Base-by-base conservation (phyloP, 2,113 vertebrate genomes). In the Paramormyrops kingsleyae region DNA sequence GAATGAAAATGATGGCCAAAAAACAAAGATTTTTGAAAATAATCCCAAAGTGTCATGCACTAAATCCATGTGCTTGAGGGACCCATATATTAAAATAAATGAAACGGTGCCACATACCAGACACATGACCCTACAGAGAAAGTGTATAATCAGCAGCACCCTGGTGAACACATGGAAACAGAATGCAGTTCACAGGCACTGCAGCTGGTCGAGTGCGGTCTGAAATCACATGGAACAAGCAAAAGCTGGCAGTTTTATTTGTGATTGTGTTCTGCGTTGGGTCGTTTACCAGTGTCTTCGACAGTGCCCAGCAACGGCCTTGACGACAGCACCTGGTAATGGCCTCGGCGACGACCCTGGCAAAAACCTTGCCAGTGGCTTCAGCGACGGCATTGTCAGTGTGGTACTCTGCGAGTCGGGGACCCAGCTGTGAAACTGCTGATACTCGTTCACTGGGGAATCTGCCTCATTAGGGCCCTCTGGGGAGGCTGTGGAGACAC, bases 391-490 rank as follows among this genome's bases (percentile, higher is more conserved):
- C 44, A 39, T n/a, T 7, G 46, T 47, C 39, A n/a, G 83, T 12
- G 27, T 35, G 17, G 2, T 31, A 27, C 50, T 31, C n/a, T 10
- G 6, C 4, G 31, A 87, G n/a, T 24, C 15, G 31, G 47, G 49
- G 24, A 3, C 84, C 49, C 84, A 53, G 85, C 85, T 87, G 85
- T 47, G 85, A 87, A 52, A 50, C 46, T 49, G 24, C n/a, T n/a
- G 27, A 56, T 24, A 13, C 53, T 17, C 44, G 47, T 70, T 88
- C 84, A 87, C 59, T 90, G 90, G 90, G 90, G 90, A 92, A 89
- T 93, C 89, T 92, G 91, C 91, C 93, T 87, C 88, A 92, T 94
- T 94, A 90, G 91, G 91, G 92, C 92, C 92, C 93, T 92, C 93
- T 91, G 90, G 92, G 91, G 92, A 93, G 83, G 59, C 42, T 46